Percentiles rank a stretch among this genome's conserved stretches.
Conservation (phyloP, 1,140 invertebrate genomes). For the Pseudomyrmex cubaensis region DNA sequence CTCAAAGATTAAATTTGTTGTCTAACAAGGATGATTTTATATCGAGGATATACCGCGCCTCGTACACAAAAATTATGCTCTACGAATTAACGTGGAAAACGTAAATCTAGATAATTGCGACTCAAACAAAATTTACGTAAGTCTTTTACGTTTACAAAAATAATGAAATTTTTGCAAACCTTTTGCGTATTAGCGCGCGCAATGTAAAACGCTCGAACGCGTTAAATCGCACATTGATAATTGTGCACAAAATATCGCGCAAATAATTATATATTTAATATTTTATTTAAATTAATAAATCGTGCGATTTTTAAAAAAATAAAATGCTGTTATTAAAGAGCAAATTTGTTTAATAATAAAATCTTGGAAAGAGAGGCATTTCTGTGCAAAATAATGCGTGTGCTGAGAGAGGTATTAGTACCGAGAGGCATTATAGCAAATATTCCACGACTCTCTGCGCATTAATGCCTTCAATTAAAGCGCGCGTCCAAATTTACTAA, state of each 20-base stretch:
- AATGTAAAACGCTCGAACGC: too few relatives aligned
- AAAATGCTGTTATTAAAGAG: neutral
- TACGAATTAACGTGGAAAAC: too few relatives aligned
- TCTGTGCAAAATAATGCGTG: neutral
- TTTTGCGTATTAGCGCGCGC: too few relatives aligned
- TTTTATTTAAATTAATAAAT: too few relatives aligned
- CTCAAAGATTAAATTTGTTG: neutral
- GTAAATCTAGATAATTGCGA: too few relatives aligned
- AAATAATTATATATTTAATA: too few relatives aligned
- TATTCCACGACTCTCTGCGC: neutral
- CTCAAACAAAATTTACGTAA: neutral
- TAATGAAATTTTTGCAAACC: neutral
- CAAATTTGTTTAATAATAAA: constrained; percentile 3
- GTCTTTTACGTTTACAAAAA: neutral
- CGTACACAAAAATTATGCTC: too few relatives aligned
- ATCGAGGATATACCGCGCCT: neutral
- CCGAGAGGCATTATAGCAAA: neutral
- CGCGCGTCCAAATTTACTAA: constrained; percentile 32
- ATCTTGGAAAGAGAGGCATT: neutral
- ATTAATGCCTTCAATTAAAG: constrained; percentile 42
- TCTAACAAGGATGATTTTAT: neutral
- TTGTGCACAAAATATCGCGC: too few relatives aligned
- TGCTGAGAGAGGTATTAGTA: constrained; percentile 10
- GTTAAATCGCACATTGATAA: too few relatives aligned
- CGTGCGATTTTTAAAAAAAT: too few relatives aligned